Percentiles rank a stretch among this genome's conserved stretches.
These are phyloP conservation scores for Anniella stebbinsi DNA, from an alignment of 2,797 vertebrate species.

Conservation along the genomic window DNA sequence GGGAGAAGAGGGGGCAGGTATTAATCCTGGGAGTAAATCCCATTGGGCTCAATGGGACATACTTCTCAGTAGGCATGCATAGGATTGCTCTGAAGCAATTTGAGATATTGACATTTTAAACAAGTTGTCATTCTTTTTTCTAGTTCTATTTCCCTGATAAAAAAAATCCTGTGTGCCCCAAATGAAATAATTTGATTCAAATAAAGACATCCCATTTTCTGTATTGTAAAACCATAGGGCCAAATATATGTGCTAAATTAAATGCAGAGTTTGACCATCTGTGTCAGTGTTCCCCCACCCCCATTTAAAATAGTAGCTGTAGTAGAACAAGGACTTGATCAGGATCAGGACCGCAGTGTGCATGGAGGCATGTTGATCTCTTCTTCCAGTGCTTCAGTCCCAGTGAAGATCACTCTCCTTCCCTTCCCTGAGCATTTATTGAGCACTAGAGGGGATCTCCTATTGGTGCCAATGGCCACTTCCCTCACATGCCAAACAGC, in stretches of 20 bases:
- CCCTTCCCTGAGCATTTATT: not conserved
- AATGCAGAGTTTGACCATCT: not conserved
- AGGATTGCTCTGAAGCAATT: not conserved
- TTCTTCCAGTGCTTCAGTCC: not conserved
- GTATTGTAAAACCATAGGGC: not conserved
- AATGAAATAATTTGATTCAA: not conserved
- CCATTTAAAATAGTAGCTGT: not conserved
- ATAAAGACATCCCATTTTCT: not conserved
- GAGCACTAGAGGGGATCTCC: not conserved
- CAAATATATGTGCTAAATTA: not conserved
- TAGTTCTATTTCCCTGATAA: not conserved
- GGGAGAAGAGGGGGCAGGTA: not conserved
- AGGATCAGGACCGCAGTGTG: not conserved
- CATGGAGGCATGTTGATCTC: not conserved
- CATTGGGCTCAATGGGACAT: not conserved
- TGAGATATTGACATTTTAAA: not conserved
- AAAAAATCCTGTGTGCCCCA: not conserved
- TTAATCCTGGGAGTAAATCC: not conserved
- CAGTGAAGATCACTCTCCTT: not conserved
- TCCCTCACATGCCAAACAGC: not conserved
- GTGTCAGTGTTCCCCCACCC: not conserved
- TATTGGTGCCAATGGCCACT: not conserved
- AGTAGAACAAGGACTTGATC: not conserved
- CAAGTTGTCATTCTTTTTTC: not conserved
- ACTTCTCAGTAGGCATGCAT: not conserved